phyloP scores from a whole-genome alignment of 2,113 vertebrate species.

The Pelodiscus sinensis region DNA sequence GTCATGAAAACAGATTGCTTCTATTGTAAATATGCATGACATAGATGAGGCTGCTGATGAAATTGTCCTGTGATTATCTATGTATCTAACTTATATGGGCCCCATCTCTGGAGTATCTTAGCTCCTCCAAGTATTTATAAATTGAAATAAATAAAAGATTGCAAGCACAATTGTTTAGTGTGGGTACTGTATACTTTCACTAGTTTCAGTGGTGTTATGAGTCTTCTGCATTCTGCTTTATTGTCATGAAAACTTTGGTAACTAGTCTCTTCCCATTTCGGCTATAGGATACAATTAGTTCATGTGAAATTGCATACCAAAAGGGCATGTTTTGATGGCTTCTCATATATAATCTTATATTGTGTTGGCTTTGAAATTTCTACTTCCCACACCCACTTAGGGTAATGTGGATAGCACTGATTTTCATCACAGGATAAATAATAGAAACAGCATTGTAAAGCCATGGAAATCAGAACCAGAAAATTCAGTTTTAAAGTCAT shows the following conservation, averaged over 20 bases:
- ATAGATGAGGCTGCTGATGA: slow-evolving; percentile 5
- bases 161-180: slow-evolving; percentile 37
- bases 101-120: slow-evolving; percentile 35
- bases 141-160: slow-evolving; percentile 51
- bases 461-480: neutral
- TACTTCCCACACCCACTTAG: neutral
- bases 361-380: slow-evolving; percentile 29
- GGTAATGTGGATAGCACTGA: neutral
- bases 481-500: neutral
- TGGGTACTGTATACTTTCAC: neutral
- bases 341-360: slow-evolving; percentile 16
- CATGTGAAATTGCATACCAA: slow-evolving; percentile 11
- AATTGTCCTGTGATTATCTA: slow-evolving; percentile 36
- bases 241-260: slow-evolving; percentile 12
- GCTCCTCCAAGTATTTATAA: slow-evolving; percentile 49
- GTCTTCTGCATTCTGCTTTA: neutral
- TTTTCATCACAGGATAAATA: slow-evolving; percentile 27
- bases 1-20: slow-evolving; percentile 60
- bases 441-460: neutral
- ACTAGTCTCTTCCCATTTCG: slow-evolving; percentile 19
- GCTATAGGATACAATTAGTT: slow-evolving; percentile 22
- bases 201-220: slow-evolving; percentile 15
- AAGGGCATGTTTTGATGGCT: neutral
- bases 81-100: neutral
- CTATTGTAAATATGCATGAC: slow-evolving; percentile 60